Evolutionary conservation across 92 coral and sea anemone species (phyloP).

Genomic region (Hydrozoanthus gracilis): DNA sequence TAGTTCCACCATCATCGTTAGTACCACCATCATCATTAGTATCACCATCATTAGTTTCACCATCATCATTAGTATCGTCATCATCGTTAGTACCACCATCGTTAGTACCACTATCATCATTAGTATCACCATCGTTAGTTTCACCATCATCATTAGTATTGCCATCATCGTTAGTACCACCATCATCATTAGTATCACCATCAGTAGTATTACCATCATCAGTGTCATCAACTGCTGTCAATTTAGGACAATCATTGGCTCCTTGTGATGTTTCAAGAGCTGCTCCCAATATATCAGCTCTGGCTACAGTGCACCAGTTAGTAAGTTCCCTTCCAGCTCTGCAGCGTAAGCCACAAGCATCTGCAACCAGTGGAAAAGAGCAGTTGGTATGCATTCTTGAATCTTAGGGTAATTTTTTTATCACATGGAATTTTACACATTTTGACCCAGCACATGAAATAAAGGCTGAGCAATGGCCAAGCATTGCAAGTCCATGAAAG

Average conservation of each 20-base stretch:
- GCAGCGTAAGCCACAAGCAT: background rate
- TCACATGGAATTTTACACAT: background rate
- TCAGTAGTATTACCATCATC: background rate
- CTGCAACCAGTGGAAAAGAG: background rate
- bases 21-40: background rate
- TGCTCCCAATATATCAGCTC: constrained; percentile 19
- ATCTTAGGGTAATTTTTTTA: background rate
- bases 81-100: background rate
- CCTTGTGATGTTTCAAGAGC: background rate
- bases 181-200: background rate
- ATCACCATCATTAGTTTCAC: background rate
- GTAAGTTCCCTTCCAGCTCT: constrained; percentile 30
- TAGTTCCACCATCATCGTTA: background rate
- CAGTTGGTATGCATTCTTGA: background rate
- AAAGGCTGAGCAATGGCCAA: background rate
- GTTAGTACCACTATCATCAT: background rate
- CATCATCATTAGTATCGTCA: background rate
- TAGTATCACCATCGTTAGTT: background rate
- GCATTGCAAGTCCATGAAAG: too few relatives aligned
- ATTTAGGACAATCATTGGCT: background rate
- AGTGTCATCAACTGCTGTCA: background rate
- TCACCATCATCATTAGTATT: background rate
- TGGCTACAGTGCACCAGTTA: constrained; percentile 28
- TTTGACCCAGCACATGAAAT: background rate
- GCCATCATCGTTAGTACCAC: background rate